Conservation (phyloP, 2,888 invertebrate genomes). For the Litoditis marina region DNA sequence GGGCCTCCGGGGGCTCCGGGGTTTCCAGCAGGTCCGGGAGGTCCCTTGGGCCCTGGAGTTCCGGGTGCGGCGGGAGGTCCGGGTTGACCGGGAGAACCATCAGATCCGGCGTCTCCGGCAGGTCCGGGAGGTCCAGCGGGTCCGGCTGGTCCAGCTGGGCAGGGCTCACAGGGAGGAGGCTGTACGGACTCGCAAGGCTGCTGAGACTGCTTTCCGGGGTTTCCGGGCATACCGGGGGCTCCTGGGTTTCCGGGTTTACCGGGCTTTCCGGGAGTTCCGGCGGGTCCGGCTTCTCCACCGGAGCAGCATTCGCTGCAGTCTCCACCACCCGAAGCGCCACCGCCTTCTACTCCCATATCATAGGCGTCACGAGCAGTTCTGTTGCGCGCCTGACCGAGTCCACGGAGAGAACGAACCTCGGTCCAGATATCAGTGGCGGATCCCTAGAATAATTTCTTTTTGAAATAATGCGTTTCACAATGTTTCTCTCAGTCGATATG, state of each 20-base stretch:
- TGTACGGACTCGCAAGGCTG: conserved; percentile 48
- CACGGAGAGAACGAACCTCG: conserved; percentile 41
- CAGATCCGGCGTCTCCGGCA: conserved; percentile 24
- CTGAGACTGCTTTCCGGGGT: conserved; percentile 44
- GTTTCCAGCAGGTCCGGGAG: conserved; percentile 26
- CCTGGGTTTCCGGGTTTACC: conserved; percentile 36
- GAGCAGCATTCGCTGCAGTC: conserved; percentile 35
- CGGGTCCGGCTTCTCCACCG: conserved; percentile 38
- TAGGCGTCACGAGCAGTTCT: conserved; percentile 29
- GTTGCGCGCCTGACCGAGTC: conserved; percentile 23
- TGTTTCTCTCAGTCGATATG: too few species aligned
- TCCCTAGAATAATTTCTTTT: too few species aligned
- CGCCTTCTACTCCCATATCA: conserved; percentile 15
- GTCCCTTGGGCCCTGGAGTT: conserved; percentile 18
- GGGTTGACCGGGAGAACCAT: conserved; percentile 21
- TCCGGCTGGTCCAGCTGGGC: conserved; percentile 32
- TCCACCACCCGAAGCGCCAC: conserved; percentile 4
- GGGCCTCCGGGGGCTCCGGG: conserved; percentile 23
- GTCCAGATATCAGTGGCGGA: conserved; percentile 48
- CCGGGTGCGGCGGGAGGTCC: conserved; percentile 15
- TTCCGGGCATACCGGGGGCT: conserved; percentile 36
- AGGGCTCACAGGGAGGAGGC: conserved; percentile 34
- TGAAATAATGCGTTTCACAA: too few species aligned
- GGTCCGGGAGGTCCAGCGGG: conserved; percentile 26
- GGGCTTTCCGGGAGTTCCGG: conserved; percentile 46